Conservation (phyloP, 2,797 vertebrate species). For the Sebastes steindachneri region DNA sequence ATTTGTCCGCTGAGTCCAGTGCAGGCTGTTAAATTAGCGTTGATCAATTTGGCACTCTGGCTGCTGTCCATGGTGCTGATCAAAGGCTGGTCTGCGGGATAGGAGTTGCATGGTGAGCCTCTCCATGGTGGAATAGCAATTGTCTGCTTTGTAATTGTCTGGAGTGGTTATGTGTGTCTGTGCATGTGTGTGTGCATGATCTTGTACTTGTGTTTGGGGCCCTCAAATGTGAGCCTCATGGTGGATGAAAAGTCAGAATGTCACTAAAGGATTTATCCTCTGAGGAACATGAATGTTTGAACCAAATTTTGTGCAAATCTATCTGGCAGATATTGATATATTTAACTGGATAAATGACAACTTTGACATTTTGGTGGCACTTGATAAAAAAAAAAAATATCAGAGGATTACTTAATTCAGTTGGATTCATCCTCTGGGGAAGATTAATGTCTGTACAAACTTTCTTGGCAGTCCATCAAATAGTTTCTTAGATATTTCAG, state of each 20-base stretch:
- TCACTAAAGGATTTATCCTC: not conserved
- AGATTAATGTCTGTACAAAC: not conserved
- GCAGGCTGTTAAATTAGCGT: no score
- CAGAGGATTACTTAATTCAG: no score
- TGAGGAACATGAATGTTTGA: not conserved
- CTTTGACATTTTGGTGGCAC: not conserved
- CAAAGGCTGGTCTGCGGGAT: not conserved
- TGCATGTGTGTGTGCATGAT: no score
- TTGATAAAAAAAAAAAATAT: no score
- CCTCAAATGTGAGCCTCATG: not conserved
- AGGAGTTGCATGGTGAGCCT: not conserved
- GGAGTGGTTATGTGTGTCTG: not conserved
- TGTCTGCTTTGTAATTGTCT: not conserved
- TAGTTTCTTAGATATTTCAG: not conserved
- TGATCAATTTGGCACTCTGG: no score
- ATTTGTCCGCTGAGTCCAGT: not conserved
- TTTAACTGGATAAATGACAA: not conserved
- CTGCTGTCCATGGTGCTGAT: no score
- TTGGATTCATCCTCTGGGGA: not conserved
- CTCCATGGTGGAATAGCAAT: not conserved
- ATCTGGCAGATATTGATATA: not conserved
- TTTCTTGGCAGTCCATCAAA: not conserved
- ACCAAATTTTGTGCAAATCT: not conserved
- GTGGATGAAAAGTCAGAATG: not conserved
- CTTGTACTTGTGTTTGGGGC: no score